Evolutionary conservation across 2,113 vertebrate genomes (phyloP).

Genomic region (Microtus oregoni): DNA sequence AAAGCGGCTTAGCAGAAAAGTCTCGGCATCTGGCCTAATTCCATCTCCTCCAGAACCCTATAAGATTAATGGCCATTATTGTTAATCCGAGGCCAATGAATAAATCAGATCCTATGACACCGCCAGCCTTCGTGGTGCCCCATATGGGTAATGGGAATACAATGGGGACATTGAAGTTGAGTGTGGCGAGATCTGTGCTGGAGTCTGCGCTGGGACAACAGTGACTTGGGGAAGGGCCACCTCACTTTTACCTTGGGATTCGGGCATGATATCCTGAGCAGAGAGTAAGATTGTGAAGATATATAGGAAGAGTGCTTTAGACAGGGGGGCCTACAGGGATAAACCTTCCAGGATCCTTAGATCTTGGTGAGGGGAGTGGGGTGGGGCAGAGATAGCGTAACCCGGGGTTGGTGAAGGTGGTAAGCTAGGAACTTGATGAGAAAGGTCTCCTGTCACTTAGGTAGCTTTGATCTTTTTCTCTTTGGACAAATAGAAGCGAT

Average conservation of each 20-base stretch:
- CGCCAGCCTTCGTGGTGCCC: neutral
- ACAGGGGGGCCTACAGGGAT: too few species aligned
- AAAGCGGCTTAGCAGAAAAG: slow-evolving; percentile 20
- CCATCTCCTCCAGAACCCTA: neutral
- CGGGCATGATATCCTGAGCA: neutral
- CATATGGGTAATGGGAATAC: neutral
- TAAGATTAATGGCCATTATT: slow-evolving; percentile 21
- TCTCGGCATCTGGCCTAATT: slow-evolving; percentile 37
- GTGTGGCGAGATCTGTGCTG: neutral
- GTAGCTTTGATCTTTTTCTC: neutral
- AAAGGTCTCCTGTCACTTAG: neutral
- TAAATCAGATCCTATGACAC: neutral
- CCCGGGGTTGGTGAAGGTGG: too few species aligned
- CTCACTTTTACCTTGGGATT: neutral
- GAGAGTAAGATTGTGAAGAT: neutral
- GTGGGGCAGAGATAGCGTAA: too few species aligned
- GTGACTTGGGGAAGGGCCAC: neutral
- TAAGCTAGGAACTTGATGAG: neutral
- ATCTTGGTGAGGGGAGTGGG: neutral
- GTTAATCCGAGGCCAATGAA: neutral
- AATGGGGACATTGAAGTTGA: neutral
- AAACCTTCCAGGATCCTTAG: neutral
- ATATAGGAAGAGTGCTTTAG: neutral
- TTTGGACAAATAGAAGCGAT: neutral
- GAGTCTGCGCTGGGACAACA: accelerated